Evolutionary conservation across 2,797 vertebrate species (phyloP), one percentile per base, ranked within the genome.

Genomic region (Nyctibius grandis): DNA sequence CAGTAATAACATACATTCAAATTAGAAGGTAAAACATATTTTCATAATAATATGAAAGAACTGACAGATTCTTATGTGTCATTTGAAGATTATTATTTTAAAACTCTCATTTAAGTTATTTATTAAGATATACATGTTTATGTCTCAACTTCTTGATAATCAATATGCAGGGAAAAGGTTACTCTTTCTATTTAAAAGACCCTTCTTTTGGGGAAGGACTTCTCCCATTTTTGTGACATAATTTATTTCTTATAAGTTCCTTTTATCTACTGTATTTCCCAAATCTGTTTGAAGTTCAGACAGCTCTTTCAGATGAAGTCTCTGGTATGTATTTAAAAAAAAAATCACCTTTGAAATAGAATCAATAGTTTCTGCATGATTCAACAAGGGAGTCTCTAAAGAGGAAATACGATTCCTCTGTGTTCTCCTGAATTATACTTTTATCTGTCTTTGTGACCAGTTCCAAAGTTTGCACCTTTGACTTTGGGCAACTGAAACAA

Each of bases 301-400:
- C 81, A 88, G 60, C n/a, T 81, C 29, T 45, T 91, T 94, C 56
- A 86, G 69, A 94, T 94, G 80, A 95, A 95, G 68, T 95, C 88
- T 94, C 85, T 67, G 75, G 25, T 53, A 82, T 54, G 33, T 64
- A 59, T 93, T 88, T 25, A 16, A 78, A 88, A 83, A 89, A 78
- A 22, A 0, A 7, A 6, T 2, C 8, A 31, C 29, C 91, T 97
- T 94, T 97, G 92, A 97, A 95, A 96, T 95, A 81, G 89, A 97
- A 93, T 95, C 93, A 96, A 93, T 94, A 95, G 16, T 90, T 96
- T 95, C 87, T 95, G n/a, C 84, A 95, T 96, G 91, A 92, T 96
- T 94, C 88, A 96, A 89, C 72, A 95, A 76, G 19, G 40, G 63
- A 80, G 45, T 88, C 59, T 91, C 83, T 86, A 45, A 92, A 95